phyloP scores from a whole-genome alignment of 2,888 invertebrate species.

The Criorhina ranunculi region DNA sequence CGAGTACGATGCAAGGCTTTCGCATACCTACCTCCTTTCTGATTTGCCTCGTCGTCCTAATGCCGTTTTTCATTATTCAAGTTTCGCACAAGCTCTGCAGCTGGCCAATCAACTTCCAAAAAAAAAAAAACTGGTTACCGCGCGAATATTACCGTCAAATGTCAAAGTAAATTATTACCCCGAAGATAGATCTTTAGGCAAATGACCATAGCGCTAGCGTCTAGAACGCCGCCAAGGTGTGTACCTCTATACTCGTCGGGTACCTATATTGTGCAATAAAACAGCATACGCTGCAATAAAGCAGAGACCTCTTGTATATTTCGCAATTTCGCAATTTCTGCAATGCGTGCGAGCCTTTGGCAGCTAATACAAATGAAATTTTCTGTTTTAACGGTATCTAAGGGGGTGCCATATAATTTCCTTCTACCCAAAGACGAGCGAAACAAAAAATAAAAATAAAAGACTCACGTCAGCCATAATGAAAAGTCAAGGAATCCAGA shows the following conservation, averaged over 20 bases:
- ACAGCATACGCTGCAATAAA: neutral
- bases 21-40: neutral
- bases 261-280: conserved; percentile 39
- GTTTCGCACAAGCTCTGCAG: neutral
- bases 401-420: conserved; percentile 23
- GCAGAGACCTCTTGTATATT: neutral
- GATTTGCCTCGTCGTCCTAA: neutral
- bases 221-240: conserved; percentile 20
- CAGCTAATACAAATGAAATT: neutral
- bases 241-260: neutral
- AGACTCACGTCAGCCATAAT: conserved; percentile 10
- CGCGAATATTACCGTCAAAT: conserved; percentile 8
- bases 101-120: neutral
- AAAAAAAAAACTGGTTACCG: neutral
- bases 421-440: conserved; percentile 27
- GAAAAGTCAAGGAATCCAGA: conserved; percentile 50
- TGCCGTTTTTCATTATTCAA: neutral
- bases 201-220: conserved; percentile 10
- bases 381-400: conserved; percentile 15
- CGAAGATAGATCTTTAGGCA: conserved; percentile 23
- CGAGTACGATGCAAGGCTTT: too few species aligned
- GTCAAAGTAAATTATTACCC: conserved; percentile 41
- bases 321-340: conserved; percentile 28
- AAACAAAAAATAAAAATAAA: neutral
- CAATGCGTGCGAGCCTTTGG: conserved; percentile 15